Conservation (phyloP, 2,888 invertebrate genomes). For the Bruchidius siliquastri region DNA sequence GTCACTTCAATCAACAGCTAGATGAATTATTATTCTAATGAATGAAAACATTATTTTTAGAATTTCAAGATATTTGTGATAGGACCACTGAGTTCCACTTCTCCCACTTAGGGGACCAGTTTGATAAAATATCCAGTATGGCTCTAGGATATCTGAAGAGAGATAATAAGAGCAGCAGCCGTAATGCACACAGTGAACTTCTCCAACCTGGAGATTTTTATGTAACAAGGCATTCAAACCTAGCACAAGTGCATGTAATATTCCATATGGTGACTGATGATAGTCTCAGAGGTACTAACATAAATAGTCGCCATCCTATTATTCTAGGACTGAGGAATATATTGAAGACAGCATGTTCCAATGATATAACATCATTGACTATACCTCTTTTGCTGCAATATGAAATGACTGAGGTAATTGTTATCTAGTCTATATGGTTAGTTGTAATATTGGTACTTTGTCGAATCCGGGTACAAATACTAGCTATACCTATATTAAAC, state of each 20-base stretch:
- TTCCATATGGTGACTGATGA: slow-evolving; percentile 95
- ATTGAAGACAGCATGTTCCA: slow-evolving; percentile 89
- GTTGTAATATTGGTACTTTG: no score
- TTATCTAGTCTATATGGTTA: not conserved
- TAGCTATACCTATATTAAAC: no score
- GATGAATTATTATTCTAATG: no score
- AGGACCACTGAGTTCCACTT: slow-evolving; percentile 95
- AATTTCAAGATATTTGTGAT: slow-evolving; percentile 66
- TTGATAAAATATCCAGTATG: slow-evolving; percentile 59
- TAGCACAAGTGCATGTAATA: slow-evolving; percentile 89
- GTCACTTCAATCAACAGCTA: no score
- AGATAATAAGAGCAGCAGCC: slow-evolving; percentile 22
- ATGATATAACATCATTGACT: slow-evolving; percentile 89
- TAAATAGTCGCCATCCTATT: slow-evolving; percentile 92
- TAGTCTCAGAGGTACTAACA: slow-evolving; percentile 62
- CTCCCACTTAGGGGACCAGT: slow-evolving; percentile 76
- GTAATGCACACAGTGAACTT: slow-evolving; percentile 49
- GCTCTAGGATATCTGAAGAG: slow-evolving; percentile 35
- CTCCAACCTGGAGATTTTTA: slow-evolving; percentile 82
- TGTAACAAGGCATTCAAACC: slow-evolving; percentile 85
- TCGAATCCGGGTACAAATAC: no score
- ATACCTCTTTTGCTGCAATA: slow-evolving; percentile 90
- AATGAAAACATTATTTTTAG: slow-evolving; percentile 43
- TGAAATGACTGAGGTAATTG: slow-evolving; percentile 83
- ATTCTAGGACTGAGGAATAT: slow-evolving; percentile 93